phyloP scores from a whole-genome alignment of 1,140 invertebrate species.

The Druon quercuslanigerum region DNA sequence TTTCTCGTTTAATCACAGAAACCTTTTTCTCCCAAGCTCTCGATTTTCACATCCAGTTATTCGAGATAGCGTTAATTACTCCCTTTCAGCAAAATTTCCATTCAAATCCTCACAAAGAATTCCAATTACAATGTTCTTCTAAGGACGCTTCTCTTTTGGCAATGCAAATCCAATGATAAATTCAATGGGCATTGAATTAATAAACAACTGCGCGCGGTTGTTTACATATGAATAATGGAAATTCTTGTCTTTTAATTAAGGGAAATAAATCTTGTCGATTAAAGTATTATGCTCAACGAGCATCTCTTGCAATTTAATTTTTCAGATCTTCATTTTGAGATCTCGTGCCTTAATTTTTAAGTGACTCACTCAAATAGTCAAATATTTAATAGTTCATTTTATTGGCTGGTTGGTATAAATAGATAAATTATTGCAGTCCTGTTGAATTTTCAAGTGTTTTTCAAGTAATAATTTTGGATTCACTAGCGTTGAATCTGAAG shows the following conservation, averaged over 20 bases:
- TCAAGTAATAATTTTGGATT: neutral
- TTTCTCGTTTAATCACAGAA: neutral
- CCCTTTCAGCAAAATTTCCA: slow-evolving; percentile 18
- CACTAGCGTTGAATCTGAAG: neutral
- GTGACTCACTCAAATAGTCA: too few species aligned
- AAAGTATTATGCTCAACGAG: neutral
- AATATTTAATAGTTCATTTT: too few species aligned
- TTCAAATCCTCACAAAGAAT: slow-evolving; percentile 17
- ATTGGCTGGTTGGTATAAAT: too few species aligned
- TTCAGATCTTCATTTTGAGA: neutral
- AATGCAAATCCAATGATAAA: slow-evolving; percentile 12
- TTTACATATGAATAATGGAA: slow-evolving; percentile 3
- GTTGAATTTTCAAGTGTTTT: too few species aligned
- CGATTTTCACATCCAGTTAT: slow-evolving; percentile 16
- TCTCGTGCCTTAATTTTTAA: too few species aligned
- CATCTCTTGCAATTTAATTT: neutral
- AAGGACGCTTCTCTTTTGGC: slow-evolving; percentile 1
- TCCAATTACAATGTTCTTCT: slow-evolving; percentile 4
- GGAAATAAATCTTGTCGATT: neutral
- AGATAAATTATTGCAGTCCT: too few species aligned
- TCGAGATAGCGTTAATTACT: slow-evolving; percentile 20
- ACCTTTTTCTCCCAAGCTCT: neutral
- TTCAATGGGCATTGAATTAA: neutral
- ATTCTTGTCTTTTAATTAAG: slow-evolving; percentile 10
- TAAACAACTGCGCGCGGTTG: neutral